Conservation (phyloP, 2,113 vertebrate genomes). For the Rhagologus leucostigma region DNA sequence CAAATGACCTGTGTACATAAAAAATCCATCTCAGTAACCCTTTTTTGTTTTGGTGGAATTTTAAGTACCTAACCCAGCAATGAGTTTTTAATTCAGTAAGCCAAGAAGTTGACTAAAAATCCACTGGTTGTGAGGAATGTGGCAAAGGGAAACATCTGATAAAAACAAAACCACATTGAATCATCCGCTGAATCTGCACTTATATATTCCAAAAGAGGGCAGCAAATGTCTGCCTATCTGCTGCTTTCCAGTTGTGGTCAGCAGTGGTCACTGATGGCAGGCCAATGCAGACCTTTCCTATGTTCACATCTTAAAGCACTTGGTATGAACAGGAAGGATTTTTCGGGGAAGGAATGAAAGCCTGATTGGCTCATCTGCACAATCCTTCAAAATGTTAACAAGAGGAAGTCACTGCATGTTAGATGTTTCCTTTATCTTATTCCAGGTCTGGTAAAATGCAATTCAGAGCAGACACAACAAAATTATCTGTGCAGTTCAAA, state of each 20-base stretch:
- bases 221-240: slow-evolving; percentile 60
- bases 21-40: neutral
- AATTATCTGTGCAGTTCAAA: neutral
- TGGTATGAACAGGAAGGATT: neutral
- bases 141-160: neutral
- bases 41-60: neutral
- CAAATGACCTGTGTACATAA: neutral
- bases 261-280: neutral
- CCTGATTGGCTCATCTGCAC: neutral
- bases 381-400: neutral
- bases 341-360: neutral
- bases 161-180: neutral
- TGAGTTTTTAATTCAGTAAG: neutral
- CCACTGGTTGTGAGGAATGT: neutral
- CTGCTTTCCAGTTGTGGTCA: neutral
- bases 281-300: neutral
- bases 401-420: neutral
- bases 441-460: neutral
- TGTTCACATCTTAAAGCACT: neutral
- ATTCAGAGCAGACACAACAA: neutral
- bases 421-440: neutral
- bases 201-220: slow-evolving; percentile 77
- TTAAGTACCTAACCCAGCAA: neutral
- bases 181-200: neutral
- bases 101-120: neutral